Conservation (phyloP, 2,797 vertebrate genomes). For the Alcedo atthis region DNA sequence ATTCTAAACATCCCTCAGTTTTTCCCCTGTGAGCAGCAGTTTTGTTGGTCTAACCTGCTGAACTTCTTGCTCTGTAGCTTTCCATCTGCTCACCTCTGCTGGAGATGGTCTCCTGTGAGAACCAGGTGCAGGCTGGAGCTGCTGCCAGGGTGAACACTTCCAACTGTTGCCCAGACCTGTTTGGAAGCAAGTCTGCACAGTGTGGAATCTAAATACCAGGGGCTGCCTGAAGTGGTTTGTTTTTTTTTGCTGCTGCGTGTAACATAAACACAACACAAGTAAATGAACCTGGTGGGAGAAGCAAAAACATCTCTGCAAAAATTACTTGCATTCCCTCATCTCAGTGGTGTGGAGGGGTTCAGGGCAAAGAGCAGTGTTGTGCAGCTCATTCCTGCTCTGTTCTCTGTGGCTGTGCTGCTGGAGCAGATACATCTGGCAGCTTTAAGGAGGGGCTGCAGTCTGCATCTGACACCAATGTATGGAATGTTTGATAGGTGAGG, state of each 20-base stretch:
- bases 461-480: not conserved
- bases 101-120: slow-evolving; percentile 26
- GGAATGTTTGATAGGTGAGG: slow-evolving; percentile 15
- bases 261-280: not conserved
- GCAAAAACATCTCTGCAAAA: not conserved
- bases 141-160: not conserved
- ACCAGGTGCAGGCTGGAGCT: not conserved
- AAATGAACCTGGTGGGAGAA: not conserved
- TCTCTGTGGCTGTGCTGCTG: not conserved
- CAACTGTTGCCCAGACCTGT: slow-evolving; percentile 26
- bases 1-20: not conserved
- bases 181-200: slow-evolving; percentile 4
- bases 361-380: not conserved
- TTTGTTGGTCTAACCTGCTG: not conserved
- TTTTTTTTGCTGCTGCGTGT: not conserved
- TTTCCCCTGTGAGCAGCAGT: not conserved
- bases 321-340: not conserved
- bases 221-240: not conserved
- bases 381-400: not conserved
- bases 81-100: not conserved
- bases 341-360: not conserved
- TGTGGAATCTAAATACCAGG: not conserved
- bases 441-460: slow-evolving; percentile 5
- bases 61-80: not conserved
- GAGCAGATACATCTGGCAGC: not conserved